phyloP scores from a whole-genome alignment of 2,797 vertebrate species.

The Setipinna tenuifilis region DNA sequence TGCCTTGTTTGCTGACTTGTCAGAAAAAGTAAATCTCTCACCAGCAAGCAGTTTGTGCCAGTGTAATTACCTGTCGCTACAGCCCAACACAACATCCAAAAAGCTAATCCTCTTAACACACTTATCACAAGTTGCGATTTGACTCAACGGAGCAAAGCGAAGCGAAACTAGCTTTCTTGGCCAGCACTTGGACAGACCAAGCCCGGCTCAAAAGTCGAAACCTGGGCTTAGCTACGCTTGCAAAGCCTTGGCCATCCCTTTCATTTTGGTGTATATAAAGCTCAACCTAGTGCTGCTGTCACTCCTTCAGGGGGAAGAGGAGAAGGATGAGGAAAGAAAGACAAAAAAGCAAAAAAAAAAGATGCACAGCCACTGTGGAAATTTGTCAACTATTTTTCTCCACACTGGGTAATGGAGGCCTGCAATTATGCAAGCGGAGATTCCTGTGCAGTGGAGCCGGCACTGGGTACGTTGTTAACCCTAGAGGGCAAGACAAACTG shows the following conservation, averaged over 20 bases:
- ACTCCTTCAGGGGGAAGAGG: neutral
- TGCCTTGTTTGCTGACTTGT: neutral
- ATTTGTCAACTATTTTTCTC: slow-evolving; percentile 14
- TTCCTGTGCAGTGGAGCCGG: slow-evolving; percentile 19
- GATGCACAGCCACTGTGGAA: neutral
- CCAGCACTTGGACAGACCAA: neutral
- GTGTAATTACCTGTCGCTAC: neutral
- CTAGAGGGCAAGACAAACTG: slow-evolving; percentile 41
- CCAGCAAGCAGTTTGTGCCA: neutral
- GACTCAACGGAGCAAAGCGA: neutral
- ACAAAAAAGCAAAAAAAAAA: too few relatives aligned
- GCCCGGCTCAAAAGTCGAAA: neutral
- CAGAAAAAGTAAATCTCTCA: neutral
- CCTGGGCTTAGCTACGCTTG: neutral
- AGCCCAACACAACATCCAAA: neutral
- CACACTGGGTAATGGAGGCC: neutral
- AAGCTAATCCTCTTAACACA: slow-evolving; percentile 4
- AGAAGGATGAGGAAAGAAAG: neutral
- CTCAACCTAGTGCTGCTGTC: neutral
- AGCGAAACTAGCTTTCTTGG: neutral
- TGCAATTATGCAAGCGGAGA: slow-evolving; percentile 4
- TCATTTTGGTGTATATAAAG: neutral
- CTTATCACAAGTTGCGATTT: slow-evolving; percentile 17
- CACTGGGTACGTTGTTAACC: slow-evolving; percentile 42
- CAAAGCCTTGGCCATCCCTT: neutral